phyloP scores from a whole-genome alignment of 2,113 vertebrate species.

The Oncorhynchus kisutch region DNA sequence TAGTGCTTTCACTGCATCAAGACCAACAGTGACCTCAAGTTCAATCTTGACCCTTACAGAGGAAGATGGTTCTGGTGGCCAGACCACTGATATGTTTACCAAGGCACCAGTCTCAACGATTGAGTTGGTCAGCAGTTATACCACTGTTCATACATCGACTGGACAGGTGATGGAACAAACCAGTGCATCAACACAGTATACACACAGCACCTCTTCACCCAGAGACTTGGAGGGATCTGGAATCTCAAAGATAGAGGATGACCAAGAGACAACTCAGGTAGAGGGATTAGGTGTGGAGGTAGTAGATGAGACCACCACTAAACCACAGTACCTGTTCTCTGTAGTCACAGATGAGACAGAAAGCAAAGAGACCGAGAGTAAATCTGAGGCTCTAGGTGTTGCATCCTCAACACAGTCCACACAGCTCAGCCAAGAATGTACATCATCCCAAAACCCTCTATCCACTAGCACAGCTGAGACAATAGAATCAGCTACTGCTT shows the following conservation, averaged over 20 bases:
- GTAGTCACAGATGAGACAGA: background rate
- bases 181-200: too few relatives aligned
- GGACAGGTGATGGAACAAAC: background rate
- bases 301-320: too few relatives aligned
- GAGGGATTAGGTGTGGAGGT: constrained; percentile 69
- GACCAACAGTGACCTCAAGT: background rate
- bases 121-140: background rate
- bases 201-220: background rate
- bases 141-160: background rate
- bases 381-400: background rate
- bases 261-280: constrained; percentile 21
- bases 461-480: background rate
- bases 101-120: constrained; percentile 15
- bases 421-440: background rate
- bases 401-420: background rate
- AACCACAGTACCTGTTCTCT: background rate
- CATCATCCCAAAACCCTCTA: background rate
- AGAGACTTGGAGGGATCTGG: background rate
- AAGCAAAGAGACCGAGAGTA: background rate
- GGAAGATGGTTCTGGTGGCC: constrained; percentile 5
- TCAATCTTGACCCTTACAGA: background rate
- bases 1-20: too few relatives aligned
- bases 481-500: background rate
- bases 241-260: background rate
- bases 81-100: constrained; percentile 15